phyloP scores from a whole-genome alignment of 2,797 vertebrate species.

The Diglossa cyanea region DNA sequence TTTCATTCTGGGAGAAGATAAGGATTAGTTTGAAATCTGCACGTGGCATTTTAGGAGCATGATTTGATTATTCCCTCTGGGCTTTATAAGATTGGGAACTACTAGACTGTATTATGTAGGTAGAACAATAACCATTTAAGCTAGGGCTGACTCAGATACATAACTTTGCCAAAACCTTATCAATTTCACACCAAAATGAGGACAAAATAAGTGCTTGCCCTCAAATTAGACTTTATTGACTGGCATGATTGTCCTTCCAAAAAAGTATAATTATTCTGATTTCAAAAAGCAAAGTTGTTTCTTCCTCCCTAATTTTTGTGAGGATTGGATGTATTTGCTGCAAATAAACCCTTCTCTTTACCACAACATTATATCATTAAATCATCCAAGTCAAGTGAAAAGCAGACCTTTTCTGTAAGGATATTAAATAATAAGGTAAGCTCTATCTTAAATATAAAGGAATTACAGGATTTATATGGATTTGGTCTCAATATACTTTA shows the following conservation, averaged over 20 bases:
- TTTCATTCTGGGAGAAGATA: constrained; percentile 16
- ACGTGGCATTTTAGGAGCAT: neutral
- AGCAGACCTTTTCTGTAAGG: constrained; percentile 7
- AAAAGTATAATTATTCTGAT: neutral
- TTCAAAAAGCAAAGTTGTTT: neutral
- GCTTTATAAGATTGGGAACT: neutral
- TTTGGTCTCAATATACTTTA: constrained; percentile 23
- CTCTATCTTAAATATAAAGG: neutral
- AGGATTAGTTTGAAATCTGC: constrained; percentile 45
- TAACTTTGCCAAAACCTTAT: neutral
- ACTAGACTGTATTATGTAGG: neutral
- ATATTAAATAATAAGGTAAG: constrained; percentile 33
- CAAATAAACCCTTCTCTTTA: constrained; percentile 32
- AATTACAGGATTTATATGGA: constrained; percentile 23
- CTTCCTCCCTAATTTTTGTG: neutral
- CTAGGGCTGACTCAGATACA: neutral
- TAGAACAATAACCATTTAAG: constrained; percentile 36
- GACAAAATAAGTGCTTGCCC: neutral
- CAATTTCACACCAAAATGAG: constrained; percentile 7
- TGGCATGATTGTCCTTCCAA: neutral
- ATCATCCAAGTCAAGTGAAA: constrained; percentile 17
- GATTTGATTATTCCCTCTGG: constrained; percentile 5
- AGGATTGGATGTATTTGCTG: neutral
- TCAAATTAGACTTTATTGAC: constrained; percentile 1
- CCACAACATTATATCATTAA: constrained; percentile 22